Conservation (phyloP, 1,140 invertebrate species). For the Aphelenchoides besseyi region DNA sequence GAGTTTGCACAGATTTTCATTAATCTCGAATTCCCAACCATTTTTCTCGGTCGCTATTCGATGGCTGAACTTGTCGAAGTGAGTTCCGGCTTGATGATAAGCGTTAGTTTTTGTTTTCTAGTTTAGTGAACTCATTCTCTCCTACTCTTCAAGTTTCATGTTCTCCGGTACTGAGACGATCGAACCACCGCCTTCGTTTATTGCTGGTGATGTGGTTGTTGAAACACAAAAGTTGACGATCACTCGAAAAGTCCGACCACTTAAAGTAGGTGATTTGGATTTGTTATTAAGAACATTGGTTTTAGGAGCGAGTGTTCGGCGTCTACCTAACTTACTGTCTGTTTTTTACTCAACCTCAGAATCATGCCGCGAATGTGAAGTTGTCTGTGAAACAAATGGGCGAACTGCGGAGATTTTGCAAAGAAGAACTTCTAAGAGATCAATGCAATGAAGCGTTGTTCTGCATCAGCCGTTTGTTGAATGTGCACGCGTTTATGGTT, state of each 20-base stretch:
- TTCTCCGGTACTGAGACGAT: slow-evolving; percentile 10
- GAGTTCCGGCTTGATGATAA: neutral
- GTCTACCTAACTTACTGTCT: slow-evolving; percentile 32
- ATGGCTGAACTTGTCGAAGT: slow-evolving; percentile 33
- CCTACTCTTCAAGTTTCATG: slow-evolving; percentile 32
- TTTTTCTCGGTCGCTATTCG: slow-evolving; percentile 39
- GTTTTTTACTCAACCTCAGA: slow-evolving; percentile 36
- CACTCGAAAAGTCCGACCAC: neutral
- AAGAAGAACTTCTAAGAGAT: slow-evolving; percentile 29
- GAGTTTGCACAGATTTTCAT: slow-evolving; percentile 27
- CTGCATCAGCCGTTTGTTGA: slow-evolving; percentile 28
- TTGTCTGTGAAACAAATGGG: slow-evolving; percentile 34
- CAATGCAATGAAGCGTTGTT: slow-evolving; percentile 35
- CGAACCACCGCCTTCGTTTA: neutral
- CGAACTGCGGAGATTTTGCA: slow-evolving; percentile 27
- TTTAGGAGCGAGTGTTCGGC: slow-evolving; percentile 35
- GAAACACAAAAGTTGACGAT: slow-evolving; percentile 13
- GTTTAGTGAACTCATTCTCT: slow-evolving; percentile 31
- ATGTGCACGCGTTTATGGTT: slow-evolving; percentile 33
- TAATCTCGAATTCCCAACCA: slow-evolving; percentile 35
- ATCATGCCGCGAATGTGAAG: slow-evolving; percentile 27
- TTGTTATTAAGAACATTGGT: too few relatives aligned
- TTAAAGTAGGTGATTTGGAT: slow-evolving; percentile 14
- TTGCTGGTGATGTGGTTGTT: neutral
- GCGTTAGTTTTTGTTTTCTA: neutral